phyloP scores from a whole-genome alignment of 1,140 invertebrate genomes.

The Eupristina koningsbergeri region DNA sequence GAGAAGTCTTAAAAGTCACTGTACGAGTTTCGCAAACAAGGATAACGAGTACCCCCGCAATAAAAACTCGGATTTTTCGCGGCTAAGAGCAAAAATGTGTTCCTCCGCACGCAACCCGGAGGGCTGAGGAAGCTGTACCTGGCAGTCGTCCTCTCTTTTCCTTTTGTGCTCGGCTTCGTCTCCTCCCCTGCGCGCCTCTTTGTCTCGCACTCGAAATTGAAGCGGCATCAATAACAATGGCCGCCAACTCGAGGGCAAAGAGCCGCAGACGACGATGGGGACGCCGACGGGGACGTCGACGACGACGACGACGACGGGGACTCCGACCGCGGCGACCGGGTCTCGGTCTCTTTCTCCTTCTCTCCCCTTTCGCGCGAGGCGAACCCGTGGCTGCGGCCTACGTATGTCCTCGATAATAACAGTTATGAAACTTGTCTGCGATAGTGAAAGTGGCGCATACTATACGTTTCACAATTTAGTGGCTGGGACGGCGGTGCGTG shows the following conservation, averaged over 20 bases:
- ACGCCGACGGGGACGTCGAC: neutral
- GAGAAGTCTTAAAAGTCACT: conserved; percentile 8
- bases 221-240: conserved; percentile 56
- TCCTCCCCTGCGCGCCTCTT: neutral
- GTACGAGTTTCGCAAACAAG: conserved; percentile 30
- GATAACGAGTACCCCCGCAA: conserved; percentile 6
- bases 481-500: conserved; percentile 52
- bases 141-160: too few relatives aligned
- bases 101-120: neutral
- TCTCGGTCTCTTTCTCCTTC: neutral
- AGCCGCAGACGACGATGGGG: neutral
- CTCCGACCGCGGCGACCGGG: neutral
- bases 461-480: conserved; percentile 65
- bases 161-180: neutral
- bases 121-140: neutral
- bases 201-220: neutral
- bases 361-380: neutral
- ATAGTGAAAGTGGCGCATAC: conserved; percentile 70
- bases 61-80: conserved; percentile 10
- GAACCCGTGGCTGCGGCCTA: conserved; percentile 2
- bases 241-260: conserved; percentile 54
- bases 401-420: conserved; percentile 68
- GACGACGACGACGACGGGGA: neutral
- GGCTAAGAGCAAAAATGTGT: neutral
- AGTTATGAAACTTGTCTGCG: conserved; percentile 68